Percentiles rank a stretch among this genome's conserved stretches.
These are phyloP conservation scores for Urechis unicinctus DNA, from an alignment of 2,888 invertebrate genomes.

Conservation along the genomic window DNA sequence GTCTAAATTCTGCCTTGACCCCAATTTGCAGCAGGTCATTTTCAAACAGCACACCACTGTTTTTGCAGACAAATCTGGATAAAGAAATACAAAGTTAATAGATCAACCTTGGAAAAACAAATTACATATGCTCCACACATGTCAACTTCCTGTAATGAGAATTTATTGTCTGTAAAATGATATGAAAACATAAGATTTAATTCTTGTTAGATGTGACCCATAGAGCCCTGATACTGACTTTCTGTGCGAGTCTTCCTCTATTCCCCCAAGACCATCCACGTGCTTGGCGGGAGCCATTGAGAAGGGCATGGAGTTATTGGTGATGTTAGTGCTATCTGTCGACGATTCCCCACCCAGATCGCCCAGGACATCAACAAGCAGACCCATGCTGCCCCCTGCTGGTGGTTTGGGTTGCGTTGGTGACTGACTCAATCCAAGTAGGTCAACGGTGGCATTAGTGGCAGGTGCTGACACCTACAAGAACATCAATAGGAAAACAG, in stretches of 20 bases:
- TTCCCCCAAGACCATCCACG: not conserved
- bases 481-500: not conserved
- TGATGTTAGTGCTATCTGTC: conserved; percentile 2
- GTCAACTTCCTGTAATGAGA: no score
- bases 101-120: no score
- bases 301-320: not conserved
- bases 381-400: conserved; percentile 64
- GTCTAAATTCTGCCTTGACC: conserved; percentile 92
- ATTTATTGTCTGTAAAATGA: no score
- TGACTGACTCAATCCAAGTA: conserved; percentile 82
- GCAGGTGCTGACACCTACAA: not conserved
- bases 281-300: not conserved
- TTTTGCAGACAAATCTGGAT: conserved; percentile 59
- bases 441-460: conserved; percentile 62
- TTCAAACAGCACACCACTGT: conserved; percentile 96
- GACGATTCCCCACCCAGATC: conserved; percentile 65
- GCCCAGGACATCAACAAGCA: conserved; percentile 83
- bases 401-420: conserved; percentile 57
- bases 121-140: no score
- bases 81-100: no score
- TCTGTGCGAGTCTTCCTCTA: not conserved
- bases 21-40: conserved; percentile 93
- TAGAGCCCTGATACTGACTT: no score
- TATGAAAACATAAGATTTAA: no score
- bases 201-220: no score